phyloP scores from a whole-genome alignment of 2,888 invertebrate genomes.

The Nomada ferruginata region DNA sequence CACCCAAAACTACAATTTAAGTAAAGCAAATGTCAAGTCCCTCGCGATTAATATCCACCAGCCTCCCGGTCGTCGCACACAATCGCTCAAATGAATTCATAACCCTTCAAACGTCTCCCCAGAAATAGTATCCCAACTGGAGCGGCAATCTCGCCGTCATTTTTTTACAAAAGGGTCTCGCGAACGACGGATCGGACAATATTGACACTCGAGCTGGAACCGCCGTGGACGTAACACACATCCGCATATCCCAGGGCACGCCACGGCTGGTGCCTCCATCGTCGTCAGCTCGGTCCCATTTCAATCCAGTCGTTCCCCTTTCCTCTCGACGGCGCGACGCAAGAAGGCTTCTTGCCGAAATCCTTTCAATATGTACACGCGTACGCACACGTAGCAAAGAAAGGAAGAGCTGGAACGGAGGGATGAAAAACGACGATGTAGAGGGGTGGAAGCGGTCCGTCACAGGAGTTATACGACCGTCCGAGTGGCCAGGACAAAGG shows the following conservation, averaged over 20 bases:
- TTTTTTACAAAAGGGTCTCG: constrained; percentile 20
- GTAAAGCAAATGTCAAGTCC: too few relatives aligned
- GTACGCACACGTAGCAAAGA: constrained; percentile 23
- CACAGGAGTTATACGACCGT: constrained; percentile 62
- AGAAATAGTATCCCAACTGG: not conserved
- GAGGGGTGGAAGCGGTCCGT: constrained; percentile 53
- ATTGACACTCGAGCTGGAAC: constrained; percentile 39
- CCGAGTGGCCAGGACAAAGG: constrained; percentile 68
- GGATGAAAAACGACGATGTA: constrained; percentile 50
- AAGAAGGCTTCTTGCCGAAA: constrained; percentile 69
- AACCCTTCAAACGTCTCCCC: not conserved
- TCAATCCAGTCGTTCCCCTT: constrained; percentile 41
- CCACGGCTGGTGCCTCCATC: constrained; percentile 63
- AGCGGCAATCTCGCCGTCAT: not conserved
- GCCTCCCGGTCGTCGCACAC: too few relatives aligned
- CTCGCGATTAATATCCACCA: too few relatives aligned
- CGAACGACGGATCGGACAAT: constrained; percentile 37
- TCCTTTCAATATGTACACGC: constrained; percentile 72
- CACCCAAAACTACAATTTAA: too few relatives aligned
- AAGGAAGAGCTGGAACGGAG: constrained; percentile 33
- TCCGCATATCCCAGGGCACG: constrained; percentile 54
- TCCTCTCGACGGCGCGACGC: constrained; percentile 36
- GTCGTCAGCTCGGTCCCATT: constrained; percentile 45
- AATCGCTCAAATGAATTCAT: constrained; percentile 18
- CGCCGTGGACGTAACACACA: constrained; percentile 12